These are phyloP conservation scores for Homarus gammarus DNA, from an alignment of 2,888 invertebrate genomes.

Conservation along the genomic window DNA sequence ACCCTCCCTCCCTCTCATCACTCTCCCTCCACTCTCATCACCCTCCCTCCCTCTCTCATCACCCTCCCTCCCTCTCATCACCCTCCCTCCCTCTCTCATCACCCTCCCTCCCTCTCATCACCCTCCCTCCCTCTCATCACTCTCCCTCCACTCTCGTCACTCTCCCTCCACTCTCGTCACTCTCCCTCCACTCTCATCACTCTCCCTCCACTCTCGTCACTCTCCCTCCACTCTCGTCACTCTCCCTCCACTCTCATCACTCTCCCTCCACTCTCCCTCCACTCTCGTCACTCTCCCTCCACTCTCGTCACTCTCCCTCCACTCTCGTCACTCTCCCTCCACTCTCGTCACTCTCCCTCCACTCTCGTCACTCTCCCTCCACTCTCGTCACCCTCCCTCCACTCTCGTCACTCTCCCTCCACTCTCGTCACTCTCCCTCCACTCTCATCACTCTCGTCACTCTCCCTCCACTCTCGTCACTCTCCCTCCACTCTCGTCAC, in stretches of 20 bases:
- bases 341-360: background rate
- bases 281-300: too few species aligned
- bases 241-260: too few species aligned
- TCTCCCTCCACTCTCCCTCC: too few species aligned
- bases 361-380: too few species aligned
- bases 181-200: background rate
- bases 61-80: background rate
- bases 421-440: too few species aligned
- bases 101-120: too few species aligned
- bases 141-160: constrained; percentile 3
- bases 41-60: background rate
- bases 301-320: background rate
- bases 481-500: too few species aligned
- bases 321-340: background rate
- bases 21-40: background rate
- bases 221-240: background rate
- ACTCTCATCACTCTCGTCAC: too few species aligned
- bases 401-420: too few species aligned
- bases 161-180: constrained; percentile 13
- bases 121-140: background rate
- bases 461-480: too few species aligned
- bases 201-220: constrained; percentile 6
- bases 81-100: background rate
- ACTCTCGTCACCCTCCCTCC: too few species aligned
- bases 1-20: background rate